phyloP scores from a whole-genome alignment of 2,797 vertebrate species.

The Sebastes taczanowskii region DNA sequence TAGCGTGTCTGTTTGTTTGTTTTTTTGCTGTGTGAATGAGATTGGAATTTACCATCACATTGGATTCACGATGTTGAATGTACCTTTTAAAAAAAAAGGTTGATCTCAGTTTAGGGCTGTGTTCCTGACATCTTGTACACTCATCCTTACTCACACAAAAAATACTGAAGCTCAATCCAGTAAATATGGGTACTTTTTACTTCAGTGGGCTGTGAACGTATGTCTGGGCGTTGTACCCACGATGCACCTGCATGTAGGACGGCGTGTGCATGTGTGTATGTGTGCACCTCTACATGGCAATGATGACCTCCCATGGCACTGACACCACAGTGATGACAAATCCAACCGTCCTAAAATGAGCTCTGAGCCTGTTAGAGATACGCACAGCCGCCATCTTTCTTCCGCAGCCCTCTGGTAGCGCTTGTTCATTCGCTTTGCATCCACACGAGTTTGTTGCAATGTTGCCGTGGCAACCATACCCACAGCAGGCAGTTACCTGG shows the following conservation, averaged over 20 bases:
- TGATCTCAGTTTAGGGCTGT: neutral
- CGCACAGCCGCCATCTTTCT: neutral
- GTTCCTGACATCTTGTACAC: constrained; percentile 28
- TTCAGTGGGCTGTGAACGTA: neutral
- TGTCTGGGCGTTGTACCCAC: neutral
- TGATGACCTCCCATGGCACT: constrained; percentile 80
- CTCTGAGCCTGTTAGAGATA: constrained; percentile 67
- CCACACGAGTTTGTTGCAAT: neutral
- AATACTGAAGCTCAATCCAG: neutral
- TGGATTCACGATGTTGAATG: neutral
- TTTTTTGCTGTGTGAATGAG: neutral
- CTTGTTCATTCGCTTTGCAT: constrained; percentile 6
- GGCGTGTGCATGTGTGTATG: constrained; percentile 2
- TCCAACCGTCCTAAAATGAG: constrained; percentile 67
- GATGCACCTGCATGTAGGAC: constrained; percentile 21
- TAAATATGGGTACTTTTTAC: neutral
- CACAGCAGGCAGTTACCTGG: neutral
- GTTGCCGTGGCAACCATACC: neutral
- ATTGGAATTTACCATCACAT: neutral
- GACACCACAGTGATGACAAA: constrained; percentile 70
- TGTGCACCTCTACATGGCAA: constrained; percentile 55
- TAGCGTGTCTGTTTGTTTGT: too few relatives aligned
- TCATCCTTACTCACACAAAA: neutral
- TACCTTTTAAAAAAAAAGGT: neutral
- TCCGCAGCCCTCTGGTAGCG: neutral